A percentile compares a stretch with the other conserved stretches of the same genome.
Evolutionary conservation across 1,140 invertebrate genomes (phyloP).

Genomic region (Rhopalosiphum padi): DNA sequence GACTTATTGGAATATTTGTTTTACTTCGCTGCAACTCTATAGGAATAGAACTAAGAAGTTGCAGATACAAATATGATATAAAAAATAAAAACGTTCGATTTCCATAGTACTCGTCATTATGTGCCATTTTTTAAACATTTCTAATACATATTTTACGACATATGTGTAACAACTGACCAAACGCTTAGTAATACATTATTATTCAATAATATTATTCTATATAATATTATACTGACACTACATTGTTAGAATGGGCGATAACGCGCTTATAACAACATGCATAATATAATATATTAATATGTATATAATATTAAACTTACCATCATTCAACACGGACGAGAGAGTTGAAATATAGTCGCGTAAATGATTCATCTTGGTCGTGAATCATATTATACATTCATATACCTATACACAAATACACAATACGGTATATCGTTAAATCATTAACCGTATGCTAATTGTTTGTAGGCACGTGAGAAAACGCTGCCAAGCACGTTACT

Average conservation of each 20-base stretch:
- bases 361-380: neutral
- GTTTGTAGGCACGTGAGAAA: neutral
- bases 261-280: neutral
- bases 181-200: neutral
- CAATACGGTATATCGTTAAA: neutral
- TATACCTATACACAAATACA: neutral
- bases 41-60: neutral
- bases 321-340: neutral
- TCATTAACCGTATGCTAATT: neutral
- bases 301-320: neutral
- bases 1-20: neutral
- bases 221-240: neutral
- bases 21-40: neutral
- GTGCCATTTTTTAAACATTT: slow-evolving; percentile 7
- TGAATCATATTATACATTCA: neutral
- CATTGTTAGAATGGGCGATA: neutral
- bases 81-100: neutral
- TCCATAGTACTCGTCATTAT: slow-evolving; percentile 14
- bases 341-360: neutral
- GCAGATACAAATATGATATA: neutral
- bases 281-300: neutral
- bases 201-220: neutral
- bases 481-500: neutral
- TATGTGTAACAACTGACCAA: neutral
- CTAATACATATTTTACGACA: neutral